Evolutionary conservation across 2,797 vertebrate species (phyloP), one percentile per base, ranked within the genome.

Genomic region (Melanitta fusca): DNA sequence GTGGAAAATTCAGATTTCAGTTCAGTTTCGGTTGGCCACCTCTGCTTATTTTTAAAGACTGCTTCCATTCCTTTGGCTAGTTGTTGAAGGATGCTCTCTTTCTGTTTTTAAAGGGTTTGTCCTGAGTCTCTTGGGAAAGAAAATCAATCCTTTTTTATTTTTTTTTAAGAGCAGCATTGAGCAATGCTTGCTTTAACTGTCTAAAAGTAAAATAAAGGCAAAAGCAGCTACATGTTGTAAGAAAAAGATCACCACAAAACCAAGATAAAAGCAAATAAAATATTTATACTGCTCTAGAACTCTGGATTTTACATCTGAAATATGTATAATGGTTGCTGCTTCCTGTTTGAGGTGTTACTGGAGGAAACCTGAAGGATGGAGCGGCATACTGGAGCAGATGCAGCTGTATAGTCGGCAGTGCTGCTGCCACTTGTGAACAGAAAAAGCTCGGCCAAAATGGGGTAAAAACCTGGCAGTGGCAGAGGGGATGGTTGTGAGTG

Each of bases 321-420:
- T 61, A 38, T 25, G 6, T 17, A 27, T 61, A 61, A 27, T 38
- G 34, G 22, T 27, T 21, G 24, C 10, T 38, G 58, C 58, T 61
- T 36, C 58, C 24, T 34, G 43, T 24, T 47, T 34, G 43, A 68
- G 43, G 32, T 13, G 6, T 68, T 47, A n/a, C 43, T 47, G 32
- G 32, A 43, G 61, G 57, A 85, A 64, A 47, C 27, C 14, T 88
- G 80, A 64, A 47, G 69, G 61, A 22, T 0, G 0, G 47, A 77
- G 87, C 22, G 41, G 6, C 2, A 5, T 0, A 0, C 27, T 61
- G 36, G 51, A 56, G 51, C 17, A 27, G 34, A 25, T 34, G 45
- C 45, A 13, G 30, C 32, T 16, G 10, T 57, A 25, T 19, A 20
- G 32, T 38, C 3, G 0, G 39, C 0, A 0, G 3, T 64, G 47